Conservation (phyloP, 92 coral and sea anemone species). For the Phymanthus crucifer region DNA sequence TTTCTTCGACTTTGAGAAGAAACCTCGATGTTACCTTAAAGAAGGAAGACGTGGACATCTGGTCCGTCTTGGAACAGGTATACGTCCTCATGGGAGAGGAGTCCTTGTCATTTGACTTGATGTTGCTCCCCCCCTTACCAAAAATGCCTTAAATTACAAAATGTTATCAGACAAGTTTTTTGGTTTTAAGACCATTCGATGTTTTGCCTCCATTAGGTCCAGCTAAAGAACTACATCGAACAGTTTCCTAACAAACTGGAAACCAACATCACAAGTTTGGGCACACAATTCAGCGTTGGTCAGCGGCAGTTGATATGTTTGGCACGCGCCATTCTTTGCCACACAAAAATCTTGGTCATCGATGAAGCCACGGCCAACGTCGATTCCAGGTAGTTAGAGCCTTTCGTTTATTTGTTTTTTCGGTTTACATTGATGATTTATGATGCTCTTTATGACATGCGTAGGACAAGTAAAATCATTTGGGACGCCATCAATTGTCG, state of each 20-base stretch:
- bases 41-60: conserved; percentile 54
- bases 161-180: too few relatives aligned
- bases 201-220: conserved; percentile 43
- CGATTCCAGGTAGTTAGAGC: conserved; percentile 75
- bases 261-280: conserved; percentile 50
- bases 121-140: too few relatives aligned
- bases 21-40: conserved; percentile 58
- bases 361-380: conserved; percentile 91
- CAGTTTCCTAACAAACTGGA: conserved; percentile 59
- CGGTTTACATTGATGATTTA: too few relatives aligned
- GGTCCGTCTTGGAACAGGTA: conserved; percentile 75
- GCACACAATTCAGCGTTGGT: conserved; percentile 77
- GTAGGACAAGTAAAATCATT: conserved; percentile 71
- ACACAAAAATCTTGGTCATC: conserved; percentile 71
- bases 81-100: not conserved
- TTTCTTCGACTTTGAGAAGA: conserved; percentile 50
- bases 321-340: conserved; percentile 80
- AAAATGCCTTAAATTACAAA: not conserved
- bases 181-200: too few relatives aligned
- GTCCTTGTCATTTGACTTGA: too few relatives aligned
- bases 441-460: not conserved
- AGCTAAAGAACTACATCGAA: conserved; percentile 62
- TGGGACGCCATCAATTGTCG: conserved; percentile 70
- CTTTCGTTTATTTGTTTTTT: not conserved
- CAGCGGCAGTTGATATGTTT: conserved; percentile 86